A percentile compares a stretch with the other conserved stretches of the same genome.
Conservation (phyloP, 2,113 vertebrate species). For the Rostratula benghalensis region DNA sequence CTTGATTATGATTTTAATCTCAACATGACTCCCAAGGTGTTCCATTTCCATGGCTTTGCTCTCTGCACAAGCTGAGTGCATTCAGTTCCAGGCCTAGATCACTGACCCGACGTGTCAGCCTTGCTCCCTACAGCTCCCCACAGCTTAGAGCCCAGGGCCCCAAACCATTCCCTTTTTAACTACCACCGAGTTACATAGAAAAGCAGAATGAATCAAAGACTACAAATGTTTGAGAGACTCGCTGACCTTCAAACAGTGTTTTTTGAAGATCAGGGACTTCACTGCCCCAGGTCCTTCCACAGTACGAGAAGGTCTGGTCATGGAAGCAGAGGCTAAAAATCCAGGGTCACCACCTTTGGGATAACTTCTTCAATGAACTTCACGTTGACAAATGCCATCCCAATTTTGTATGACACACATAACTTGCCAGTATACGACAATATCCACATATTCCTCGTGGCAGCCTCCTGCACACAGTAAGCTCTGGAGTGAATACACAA, state of each 20-base stretch:
- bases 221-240: not conserved
- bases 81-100: accelerated
- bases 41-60: not conserved
- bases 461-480: not conserved
- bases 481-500: not conserved
- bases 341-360: not conserved
- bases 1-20: not conserved
- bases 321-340: not conserved
- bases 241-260: not conserved
- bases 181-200: not conserved
- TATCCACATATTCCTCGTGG: not conserved
- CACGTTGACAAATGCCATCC: not conserved
- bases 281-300: not conserved
- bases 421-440: not conserved
- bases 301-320: not conserved
- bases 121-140: not conserved
- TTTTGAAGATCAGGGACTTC: not conserved
- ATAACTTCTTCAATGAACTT: not conserved
- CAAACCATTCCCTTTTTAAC: not conserved
- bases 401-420: no score
- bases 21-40: not conserved
- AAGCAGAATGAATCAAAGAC: not conserved
- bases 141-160: not conserved
- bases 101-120: not conserved
- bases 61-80: not conserved